Evolutionary conservation across 92 coral and sea anemone genomes (phyloP).

Genomic region (Plumapathes pennacea): DNA sequence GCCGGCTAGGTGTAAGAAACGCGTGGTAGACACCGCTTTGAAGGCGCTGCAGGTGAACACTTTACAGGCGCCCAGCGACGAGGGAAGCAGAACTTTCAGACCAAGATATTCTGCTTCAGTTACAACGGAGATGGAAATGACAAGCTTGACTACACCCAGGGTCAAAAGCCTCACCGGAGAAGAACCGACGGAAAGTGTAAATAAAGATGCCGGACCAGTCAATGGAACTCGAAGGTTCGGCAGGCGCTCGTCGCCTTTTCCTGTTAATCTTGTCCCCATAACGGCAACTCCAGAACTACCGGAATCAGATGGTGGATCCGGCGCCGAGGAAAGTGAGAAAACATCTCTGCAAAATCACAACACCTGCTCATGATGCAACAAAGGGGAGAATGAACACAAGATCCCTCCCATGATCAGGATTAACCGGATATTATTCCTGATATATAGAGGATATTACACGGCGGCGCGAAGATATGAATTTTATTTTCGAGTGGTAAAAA

Average conservation of each 20-base stretch:
- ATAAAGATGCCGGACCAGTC: constrained; percentile 62
- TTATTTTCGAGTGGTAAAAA: no score
- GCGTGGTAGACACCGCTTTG: constrained; percentile 80
- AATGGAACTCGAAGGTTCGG: constrained; percentile 43
- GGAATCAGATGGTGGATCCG: constrained; percentile 63
- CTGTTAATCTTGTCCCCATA: constrained; percentile 58
- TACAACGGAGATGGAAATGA: constrained; percentile 62
- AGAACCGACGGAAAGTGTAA: constrained; percentile 25
- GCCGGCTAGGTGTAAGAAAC: constrained; percentile 81
- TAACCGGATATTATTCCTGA: no score
- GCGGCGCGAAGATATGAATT: no score
- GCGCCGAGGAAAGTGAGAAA: constrained; percentile 32
- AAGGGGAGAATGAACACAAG: no score
- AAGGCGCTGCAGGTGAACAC: constrained; percentile 83
- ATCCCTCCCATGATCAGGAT: no score
- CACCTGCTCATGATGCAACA: no score
- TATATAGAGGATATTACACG: no score
- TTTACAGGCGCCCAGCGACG: constrained; percentile 77
- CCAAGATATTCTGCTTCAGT: constrained; percentile 74
- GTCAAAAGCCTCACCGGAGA: constrained; percentile 47
- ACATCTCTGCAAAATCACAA: no score
- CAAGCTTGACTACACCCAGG: constrained; percentile 31
- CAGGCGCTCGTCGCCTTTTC: constrained; percentile 66
- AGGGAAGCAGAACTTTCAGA: constrained; percentile 46
- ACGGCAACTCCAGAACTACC: constrained; percentile 90